Base-by-base conservation (phyloP, 2,888 invertebrate genomes). In the Helobdella robusta region DNA sequence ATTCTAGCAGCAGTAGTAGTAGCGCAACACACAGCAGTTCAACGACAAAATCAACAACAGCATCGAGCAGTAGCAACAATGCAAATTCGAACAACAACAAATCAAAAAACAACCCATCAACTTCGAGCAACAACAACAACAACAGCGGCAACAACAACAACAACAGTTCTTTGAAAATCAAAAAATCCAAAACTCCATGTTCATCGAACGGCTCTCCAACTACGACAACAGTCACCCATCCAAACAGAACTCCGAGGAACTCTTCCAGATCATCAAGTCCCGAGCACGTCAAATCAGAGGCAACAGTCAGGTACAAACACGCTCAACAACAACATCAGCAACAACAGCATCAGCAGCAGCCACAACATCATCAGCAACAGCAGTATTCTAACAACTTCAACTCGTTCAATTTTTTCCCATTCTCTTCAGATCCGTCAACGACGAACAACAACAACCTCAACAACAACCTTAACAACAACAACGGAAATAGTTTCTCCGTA, bases 161-260 rank as follows among this genome's bases (percentile, higher is more conserved):
- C 15, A 62, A 35, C 23, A 32, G 50, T 3, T 5, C 32, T n/a
- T 32, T 30, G n/a, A 62, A 62, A 23, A 28, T 62, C 1, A 62
- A 62, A 50, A 25, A 50, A 62, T 30, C 28, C 23, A 30, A 44
- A 30, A 32, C 50, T 23, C 62, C 62, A 20, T 50, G 35, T 25
- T 50, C 62, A 15, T 30, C 36, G 50, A 62, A 46, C 32, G 62
- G 50, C 50, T 62, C 62, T 5, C 62, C 62, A 1, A 62, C 62
- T 32, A 62, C 62, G 34, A 62, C 62, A 2, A 48, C 62, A 30
- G 62, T 62, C 50, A 50, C 44, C 34, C 62, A 48, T 18, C 23
- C 46, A 48, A 40, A n/a, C 28, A 40, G 46, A 11, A 5, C 6
- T n/a, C 6, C 25, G 20, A 25, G 28, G 25, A 20, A 25, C 15